Percentiles rank a stretch among this genome's conserved stretches.
phyloP scores from a whole-genome alignment of 2,113 vertebrate species.

The Turnix velox region DNA sequence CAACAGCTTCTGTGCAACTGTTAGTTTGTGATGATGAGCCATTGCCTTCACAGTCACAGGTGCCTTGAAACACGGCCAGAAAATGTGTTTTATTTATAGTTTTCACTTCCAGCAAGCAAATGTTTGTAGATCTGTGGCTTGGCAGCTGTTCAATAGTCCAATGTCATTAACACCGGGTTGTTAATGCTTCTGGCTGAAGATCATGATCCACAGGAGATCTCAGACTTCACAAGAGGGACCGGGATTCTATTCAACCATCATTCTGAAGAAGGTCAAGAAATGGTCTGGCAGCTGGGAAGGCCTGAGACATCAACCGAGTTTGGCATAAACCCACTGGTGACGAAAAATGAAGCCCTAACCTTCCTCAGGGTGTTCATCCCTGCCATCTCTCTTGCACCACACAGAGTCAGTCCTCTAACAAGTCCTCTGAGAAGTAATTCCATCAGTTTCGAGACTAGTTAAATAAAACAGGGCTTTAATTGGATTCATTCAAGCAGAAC shows the following conservation, averaged over 20 bases:
- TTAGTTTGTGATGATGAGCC: background rate
- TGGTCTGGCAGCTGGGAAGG: background rate
- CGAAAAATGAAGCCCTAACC: background rate
- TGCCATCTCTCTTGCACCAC: background rate
- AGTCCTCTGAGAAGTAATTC: background rate
- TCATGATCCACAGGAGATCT: background rate
- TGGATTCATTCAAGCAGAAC: background rate
- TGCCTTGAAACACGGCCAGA: background rate
- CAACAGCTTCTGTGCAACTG: background rate
- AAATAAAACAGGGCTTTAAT: background rate
- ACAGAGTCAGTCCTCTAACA: background rate
- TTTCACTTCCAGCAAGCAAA: background rate
- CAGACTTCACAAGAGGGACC: background rate
- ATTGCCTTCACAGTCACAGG: background rate
- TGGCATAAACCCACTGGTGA: background rate
- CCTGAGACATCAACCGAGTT: background rate
- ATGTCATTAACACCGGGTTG: background rate
- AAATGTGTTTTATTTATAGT: background rate
- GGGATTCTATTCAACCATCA: background rate
- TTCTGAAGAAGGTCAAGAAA: background rate
- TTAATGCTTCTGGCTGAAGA: background rate
- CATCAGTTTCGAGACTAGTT: background rate
- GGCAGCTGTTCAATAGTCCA: background rate
- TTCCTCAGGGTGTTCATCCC: background rate
- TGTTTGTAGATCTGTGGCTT: background rate